A percentile compares a stretch with the other conserved stretches of the same genome.
These are phyloP conservation scores for Rhorus exstirpatorius DNA, from an alignment of 2,888 invertebrate species.

Conservation along the genomic window DNA sequence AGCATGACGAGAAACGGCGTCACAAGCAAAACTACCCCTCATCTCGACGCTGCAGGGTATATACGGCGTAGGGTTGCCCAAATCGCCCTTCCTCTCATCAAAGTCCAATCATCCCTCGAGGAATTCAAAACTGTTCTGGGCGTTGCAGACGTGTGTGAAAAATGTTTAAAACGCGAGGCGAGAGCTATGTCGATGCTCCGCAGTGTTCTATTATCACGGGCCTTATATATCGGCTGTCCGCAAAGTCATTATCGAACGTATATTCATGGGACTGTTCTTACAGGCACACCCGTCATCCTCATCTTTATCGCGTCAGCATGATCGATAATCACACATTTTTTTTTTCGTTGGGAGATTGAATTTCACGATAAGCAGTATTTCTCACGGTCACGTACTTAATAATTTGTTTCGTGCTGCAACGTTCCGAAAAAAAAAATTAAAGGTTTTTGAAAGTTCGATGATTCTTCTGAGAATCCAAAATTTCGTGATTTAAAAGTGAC, in stretches of 20 bases:
- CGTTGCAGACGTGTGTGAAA: constrained; percentile 65
- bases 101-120: constrained; percentile 83
- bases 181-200: background rate
- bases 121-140: constrained; percentile 80
- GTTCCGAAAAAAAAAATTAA: background rate
- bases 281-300: constrained; percentile 21
- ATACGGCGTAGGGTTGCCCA: constrained; percentile 27
- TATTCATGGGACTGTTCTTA: constrained; percentile 54
- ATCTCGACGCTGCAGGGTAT: constrained; percentile 38
- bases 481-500: background rate
- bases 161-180: constrained; percentile 64
- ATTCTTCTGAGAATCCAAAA: background rate
- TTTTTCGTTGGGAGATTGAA: constrained; percentile 32
- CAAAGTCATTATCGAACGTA: constrained; percentile 57
- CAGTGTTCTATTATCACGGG: constrained; percentile 27
- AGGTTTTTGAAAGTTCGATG: background rate
- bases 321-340: constrained; percentile 56
- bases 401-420: background rate
- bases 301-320: constrained; percentile 49
- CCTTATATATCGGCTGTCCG: constrained; percentile 43
- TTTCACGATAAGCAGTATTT: constrained; percentile 43
- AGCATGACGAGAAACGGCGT: constrained; percentile 25
- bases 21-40: constrained; percentile 51
- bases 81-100: constrained; percentile 79
- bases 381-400: constrained; percentile 56